These are phyloP conservation scores for Parotia lawesii DNA, from an alignment of 2,113 vertebrate species.

Conservation along the genomic window DNA sequence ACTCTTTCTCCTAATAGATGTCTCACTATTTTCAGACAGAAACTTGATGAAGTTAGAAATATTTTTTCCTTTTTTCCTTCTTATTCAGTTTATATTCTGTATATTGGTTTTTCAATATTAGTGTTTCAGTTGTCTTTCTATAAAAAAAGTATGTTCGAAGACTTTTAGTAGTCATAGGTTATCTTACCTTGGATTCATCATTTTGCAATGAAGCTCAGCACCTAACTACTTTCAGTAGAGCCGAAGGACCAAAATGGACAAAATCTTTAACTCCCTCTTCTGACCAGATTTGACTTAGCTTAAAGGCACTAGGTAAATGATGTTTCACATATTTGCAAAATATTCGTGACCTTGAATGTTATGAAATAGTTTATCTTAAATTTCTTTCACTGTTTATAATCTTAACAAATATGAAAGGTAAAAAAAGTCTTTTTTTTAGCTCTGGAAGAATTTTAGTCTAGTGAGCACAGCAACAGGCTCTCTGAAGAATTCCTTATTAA, in stretches of 20 bases:
- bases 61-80: no score
- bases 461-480: neutral
- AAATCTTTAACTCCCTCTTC: neutral
- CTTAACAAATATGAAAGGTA: neutral
- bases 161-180: neutral
- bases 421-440: neutral
- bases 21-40: neutral
- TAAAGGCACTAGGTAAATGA: neutral
- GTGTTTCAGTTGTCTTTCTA: neutral
- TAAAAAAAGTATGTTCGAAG: neutral
- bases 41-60: neutral
- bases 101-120: neutral
- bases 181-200: neutral
- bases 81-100: neutral
- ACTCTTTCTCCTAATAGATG: neutral
- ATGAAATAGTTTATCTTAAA: neutral
- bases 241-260: neutral
- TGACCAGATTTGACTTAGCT: neutral
- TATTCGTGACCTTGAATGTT: neutral
- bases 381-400: neutral
- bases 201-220: neutral
- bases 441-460: neutral
- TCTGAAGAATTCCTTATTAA: neutral
- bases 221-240: neutral
- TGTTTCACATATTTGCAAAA: neutral